phyloP scores from a whole-genome alignment of 2,113 vertebrate species.

The Grus americana region DNA sequence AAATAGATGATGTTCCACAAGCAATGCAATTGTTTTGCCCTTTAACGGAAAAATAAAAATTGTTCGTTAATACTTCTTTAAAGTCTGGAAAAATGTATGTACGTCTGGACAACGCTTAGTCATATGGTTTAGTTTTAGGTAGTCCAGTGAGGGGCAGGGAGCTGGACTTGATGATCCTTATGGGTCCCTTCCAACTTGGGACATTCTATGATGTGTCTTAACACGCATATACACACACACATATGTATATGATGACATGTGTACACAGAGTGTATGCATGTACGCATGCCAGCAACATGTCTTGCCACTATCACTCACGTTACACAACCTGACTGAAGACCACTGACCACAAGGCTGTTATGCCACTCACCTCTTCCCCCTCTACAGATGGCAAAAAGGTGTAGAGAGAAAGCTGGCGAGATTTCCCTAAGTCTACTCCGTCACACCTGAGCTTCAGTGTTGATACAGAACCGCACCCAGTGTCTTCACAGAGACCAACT shows the following conservation, averaged over 20 bases:
- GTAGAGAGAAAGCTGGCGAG: background rate
- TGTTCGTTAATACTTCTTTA: background rate
- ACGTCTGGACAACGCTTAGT: background rate
- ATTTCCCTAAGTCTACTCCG: background rate
- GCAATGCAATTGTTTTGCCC: background rate
- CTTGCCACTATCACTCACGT: background rate
- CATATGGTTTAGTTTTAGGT: background rate
- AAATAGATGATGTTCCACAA: background rate
- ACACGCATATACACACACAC: background rate
- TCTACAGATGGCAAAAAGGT: background rate
- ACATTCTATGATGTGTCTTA: too few species aligned
- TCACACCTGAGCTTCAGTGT: background rate
- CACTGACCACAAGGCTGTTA: background rate
- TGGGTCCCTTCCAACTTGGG: background rate
- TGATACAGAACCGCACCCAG: background rate
- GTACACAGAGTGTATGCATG: background rate
- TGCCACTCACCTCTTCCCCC: background rate
- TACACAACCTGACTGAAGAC: background rate
- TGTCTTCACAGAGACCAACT: background rate
- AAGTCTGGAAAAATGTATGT: background rate
- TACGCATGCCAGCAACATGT: rapidly evolving
- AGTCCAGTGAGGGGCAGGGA: background rate
- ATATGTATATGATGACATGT: rapidly evolving
- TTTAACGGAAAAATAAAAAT: background rate
- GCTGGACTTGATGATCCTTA: background rate